Evolutionary conservation across 2,888 invertebrate species (phyloP), one percentile per base, ranked within the genome.

Genomic region (Ophion obscuratus): DNA sequence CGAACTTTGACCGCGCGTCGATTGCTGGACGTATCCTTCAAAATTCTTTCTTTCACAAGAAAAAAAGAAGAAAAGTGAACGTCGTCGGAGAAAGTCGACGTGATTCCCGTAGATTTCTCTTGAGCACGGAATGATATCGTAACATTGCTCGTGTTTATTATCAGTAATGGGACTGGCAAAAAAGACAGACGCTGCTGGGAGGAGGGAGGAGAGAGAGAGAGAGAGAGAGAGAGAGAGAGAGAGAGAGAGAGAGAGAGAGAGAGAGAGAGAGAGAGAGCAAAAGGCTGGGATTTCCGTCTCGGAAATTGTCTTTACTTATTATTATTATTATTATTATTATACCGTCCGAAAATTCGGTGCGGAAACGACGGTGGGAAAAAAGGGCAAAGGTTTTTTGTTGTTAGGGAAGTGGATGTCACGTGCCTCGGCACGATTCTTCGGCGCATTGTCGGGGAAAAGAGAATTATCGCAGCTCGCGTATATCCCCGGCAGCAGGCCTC

Each of bases 341-440:
- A 27, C 17, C 36, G n/a, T 14, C n/a, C 40, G n/a, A 31, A n/a
- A 40, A 17, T 57, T 62, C 31, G 44, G n/a, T 6, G 74, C 7
- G 36, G 14, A 14, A 40, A 61, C 27, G 36, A 5, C 14, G 66
- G 36, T 17, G 5, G 66, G 2, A 11, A 57, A 24, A 31, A 3
- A n/a, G 1, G 24, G 24, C 44, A 9, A 20, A 11, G n/a, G n/a
- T 59, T 14, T 77, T 81, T 73, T 17, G 17, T n/a, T 70, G 71
- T 84, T 79, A 31, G 20, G 27, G 40, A 81, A 70, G 64, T 85
- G 66, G 59, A 71, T 57, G 76, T 82, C 79, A 71, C 75, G 83
- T 76, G 79, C 66, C 17, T 62, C 53, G 57, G 24, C 66, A 67
- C 61, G 36, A 74, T 62, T 47, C 53, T 53, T n/a, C 31, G n/a